These are phyloP conservation scores for Mythimna albipuncta DNA, from an alignment of 2,888 invertebrate species.

Conservation along the genomic window DNA sequence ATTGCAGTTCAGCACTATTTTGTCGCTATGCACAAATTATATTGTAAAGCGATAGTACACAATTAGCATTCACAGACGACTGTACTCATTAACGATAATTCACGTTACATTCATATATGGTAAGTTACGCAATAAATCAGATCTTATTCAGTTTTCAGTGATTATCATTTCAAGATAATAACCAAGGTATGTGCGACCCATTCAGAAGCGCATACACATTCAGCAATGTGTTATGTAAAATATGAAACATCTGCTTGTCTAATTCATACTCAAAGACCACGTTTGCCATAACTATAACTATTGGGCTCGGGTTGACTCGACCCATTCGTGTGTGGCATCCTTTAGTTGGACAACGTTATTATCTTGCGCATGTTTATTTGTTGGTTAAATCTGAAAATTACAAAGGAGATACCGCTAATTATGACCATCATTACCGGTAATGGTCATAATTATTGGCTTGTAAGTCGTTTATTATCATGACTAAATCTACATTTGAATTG, in stretches of 20 bases:
- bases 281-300: slow-evolving; percentile 60
- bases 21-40: no score
- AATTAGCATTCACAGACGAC: no score
- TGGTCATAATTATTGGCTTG: slow-evolving; percentile 37
- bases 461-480: slow-evolving; percentile 25
- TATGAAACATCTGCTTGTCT: slow-evolving; percentile 4
- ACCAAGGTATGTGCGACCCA: no score
- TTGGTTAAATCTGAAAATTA: slow-evolving; percentile 54
- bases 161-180: no score
- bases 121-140: no score
- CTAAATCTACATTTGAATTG: slow-evolving; percentile 22
- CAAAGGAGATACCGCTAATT: slow-evolving; percentile 57
- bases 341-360: slow-evolving; percentile 63
- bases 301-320: slow-evolving; percentile 53
- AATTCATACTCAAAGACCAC: slow-evolving; percentile 40
- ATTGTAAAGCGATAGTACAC: no score
- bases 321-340: slow-evolving; percentile 77
- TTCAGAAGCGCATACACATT: no score
- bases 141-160: no score
- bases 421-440: slow-evolving; percentile 33
- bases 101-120: no score
- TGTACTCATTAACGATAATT: no score
- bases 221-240: neutral
- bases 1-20: no score
- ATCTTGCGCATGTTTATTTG: slow-evolving; percentile 60